These are phyloP conservation scores for Zaprionus tsacasi DNA, from an alignment of 1,140 invertebrate genomes.

Conservation along the genomic window DNA sequence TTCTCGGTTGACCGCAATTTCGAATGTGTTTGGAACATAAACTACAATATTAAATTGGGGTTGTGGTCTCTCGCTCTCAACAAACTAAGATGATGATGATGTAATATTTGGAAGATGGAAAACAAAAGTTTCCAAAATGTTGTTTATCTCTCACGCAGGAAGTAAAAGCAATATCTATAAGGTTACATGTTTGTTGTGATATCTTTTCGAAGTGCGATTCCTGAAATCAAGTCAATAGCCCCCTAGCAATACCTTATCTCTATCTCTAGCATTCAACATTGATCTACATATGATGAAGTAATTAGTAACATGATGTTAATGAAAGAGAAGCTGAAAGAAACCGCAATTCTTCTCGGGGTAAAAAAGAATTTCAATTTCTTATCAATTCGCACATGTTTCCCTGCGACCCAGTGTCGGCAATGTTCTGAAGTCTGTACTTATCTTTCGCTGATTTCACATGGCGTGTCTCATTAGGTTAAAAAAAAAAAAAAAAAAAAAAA, in stretches of 20 bases:
- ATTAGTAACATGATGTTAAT: conserved; percentile 70
- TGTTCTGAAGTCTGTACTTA: conserved; percentile 16
- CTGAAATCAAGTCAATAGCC: not conserved
- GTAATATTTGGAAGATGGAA: conserved; percentile 24
- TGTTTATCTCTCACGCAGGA: conserved; percentile 2
- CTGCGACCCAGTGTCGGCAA: not conserved
- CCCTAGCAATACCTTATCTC: not conserved
- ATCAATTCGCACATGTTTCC: conserved; percentile 71
- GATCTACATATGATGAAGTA: conserved; percentile 51
- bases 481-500: conserved; percentile 8
- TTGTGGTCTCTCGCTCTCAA: conserved; percentile 24
- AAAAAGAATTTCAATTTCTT: conserved; percentile 68
- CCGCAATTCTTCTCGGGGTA: not conserved
- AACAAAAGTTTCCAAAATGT: not conserved
- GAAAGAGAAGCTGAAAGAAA: conserved; percentile 37
- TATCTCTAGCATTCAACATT: conserved; percentile 28
- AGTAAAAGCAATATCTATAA: not conserved
- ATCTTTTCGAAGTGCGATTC: not conserved
- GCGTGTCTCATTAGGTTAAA: conserved; percentile 60
- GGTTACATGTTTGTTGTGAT: not conserved
- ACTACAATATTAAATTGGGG: conserved; percentile 45
- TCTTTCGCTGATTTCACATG: conserved; percentile 43
- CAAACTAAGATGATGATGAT: conserved; percentile 23
- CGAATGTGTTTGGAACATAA: conserved; percentile 48
- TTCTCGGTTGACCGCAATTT: conserved; percentile 72